Evolutionary conservation across 2,888 invertebrate species (phyloP), one percentile per base, ranked within the genome.

Genomic region (Corythucha ciliata): DNA sequence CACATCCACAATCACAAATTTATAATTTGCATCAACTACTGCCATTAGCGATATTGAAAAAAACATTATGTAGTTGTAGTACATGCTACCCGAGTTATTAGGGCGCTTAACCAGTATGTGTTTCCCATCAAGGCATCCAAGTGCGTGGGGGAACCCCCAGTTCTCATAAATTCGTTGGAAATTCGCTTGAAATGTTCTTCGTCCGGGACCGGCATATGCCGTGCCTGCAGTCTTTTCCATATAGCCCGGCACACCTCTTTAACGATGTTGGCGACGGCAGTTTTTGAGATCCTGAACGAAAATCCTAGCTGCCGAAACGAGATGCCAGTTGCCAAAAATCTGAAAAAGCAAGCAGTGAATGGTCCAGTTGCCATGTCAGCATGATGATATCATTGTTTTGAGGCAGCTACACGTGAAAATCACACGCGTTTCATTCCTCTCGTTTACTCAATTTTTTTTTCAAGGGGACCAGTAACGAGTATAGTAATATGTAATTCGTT

Each of bases 251-350:
- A 41, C 14, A 41, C 41, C 8, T 41, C 41, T 16, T 24, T 22
- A 14, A 41, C 41, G 12, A 24, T 24, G 10, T 24, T 12, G 8
- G 41, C 20, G 12, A 41, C 41, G 14, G 41, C 24, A n/a, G 25
- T 12, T 41, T 24, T 41, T 6, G 41, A 41, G 8, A 41, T 41
- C 14, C 41, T 41, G 41, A 41, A 41, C 5, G 25, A 24, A 25
- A 41, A 41, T n/a, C 25, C 41, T 18, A 41, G 41, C 25, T 41
- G 40, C 6, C 41, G 41, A 14, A 21, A 41, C 16, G 41, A 41
- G 26, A 41, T 4, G 2, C 41, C 41, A 7, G 41, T 41, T 2
- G 41, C 41, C 41, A 24, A 26, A 41, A 3, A 41, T n/a, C 25
- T 41, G 41, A 4, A 25, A 41, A 25, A 29, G n/a, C n/a, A n/a